These are phyloP conservation scores for Periphyllus acericola DNA, from an alignment of 2,888 invertebrate genomes.

Conservation along the genomic window DNA sequence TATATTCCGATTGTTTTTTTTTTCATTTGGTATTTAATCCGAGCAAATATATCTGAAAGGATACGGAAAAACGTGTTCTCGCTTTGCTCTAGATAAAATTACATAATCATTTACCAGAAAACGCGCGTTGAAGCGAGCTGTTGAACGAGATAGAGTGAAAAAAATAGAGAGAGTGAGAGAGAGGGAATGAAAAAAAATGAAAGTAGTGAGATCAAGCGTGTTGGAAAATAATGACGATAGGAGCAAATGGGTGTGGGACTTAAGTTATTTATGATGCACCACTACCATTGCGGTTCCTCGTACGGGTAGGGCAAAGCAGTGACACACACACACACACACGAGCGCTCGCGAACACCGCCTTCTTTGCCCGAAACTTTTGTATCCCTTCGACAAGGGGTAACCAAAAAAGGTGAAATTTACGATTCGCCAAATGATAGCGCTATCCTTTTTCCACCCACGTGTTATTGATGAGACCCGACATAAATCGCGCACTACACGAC, in stretches of 20 bases:
- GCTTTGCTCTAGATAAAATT: too few relatives aligned
- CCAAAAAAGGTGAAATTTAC: conserved; percentile 51
- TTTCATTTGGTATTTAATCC: too few relatives aligned
- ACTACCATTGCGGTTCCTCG: background rate
- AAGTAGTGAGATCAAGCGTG: conserved; percentile 16
- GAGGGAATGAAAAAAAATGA: background rate
- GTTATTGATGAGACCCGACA: conserved; percentile 33
- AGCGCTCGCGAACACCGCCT: conserved; percentile 36
- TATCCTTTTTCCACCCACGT: conserved; percentile 14
- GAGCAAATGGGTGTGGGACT: conserved; percentile 29
- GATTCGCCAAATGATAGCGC: background rate
- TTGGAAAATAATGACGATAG: conserved; percentile 26
- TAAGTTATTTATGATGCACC: conserved; percentile 53
- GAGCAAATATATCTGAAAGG: too few relatives aligned
- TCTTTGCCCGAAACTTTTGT: conserved; percentile 44
- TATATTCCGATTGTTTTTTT: too few relatives aligned
- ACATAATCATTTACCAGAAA: too few relatives aligned
- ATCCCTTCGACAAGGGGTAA: conserved; percentile 39
- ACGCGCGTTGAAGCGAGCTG: too few relatives aligned
- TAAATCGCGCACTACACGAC: background rate
- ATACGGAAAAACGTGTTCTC: too few relatives aligned
- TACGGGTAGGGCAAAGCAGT: conserved; percentile 1
- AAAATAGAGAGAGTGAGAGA: background rate
- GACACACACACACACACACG: conserved; percentile 7
- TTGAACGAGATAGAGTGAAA: background rate